Conservation (phyloP, 1,140 invertebrate species). For the Cataglyphis hispanica region DNA sequence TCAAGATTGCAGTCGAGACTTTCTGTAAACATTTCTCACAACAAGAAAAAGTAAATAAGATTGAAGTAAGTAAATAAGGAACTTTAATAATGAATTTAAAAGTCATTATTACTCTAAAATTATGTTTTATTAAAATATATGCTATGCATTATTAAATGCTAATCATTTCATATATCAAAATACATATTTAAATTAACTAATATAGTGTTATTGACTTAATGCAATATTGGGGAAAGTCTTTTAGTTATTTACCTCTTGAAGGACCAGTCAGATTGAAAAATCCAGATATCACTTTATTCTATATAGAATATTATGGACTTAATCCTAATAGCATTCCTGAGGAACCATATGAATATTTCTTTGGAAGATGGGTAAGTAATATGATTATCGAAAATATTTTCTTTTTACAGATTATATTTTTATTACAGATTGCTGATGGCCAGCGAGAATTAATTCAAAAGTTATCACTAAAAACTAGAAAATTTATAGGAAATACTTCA, state of each 20-base stretch:
- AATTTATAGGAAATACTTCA: conserved; percentile 98
- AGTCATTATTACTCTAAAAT: conserved; percentile 37
- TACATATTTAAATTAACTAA: conserved; percentile 64
- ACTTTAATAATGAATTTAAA: conserved; percentile 38
- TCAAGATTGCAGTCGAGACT: conserved; percentile 95
- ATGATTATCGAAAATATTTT: not conserved
- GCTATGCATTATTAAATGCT: conserved; percentile 57
- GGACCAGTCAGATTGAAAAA: conserved; percentile 94
- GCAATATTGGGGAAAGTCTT: conserved; percentile 87
- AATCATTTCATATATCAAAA: conserved; percentile 74
- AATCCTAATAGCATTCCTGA: conserved; percentile 91
- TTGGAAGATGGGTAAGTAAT: conserved; percentile 93
- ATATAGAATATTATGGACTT: conserved; percentile 95
- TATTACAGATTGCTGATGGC: conserved; percentile 91
- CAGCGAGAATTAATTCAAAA: conserved; percentile 92
- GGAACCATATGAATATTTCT: conserved; percentile 92
- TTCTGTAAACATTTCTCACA: conserved; percentile 94
- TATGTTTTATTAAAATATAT: conserved; percentile 22
- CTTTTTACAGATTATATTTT: conserved; percentile 20
- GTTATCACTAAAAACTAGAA: conserved; percentile 94
- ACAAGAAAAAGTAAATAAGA: conserved; percentile 93
- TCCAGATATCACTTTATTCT: conserved; percentile 92
- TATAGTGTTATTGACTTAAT: conserved; percentile 86
- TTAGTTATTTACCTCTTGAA: conserved; percentile 93
- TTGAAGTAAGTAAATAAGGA: conserved; percentile 91